Percentiles rank a stretch among this genome's conserved stretches.
Conservation (phyloP, 1,140 invertebrate species). For the Brachionus sp. region DNA sequence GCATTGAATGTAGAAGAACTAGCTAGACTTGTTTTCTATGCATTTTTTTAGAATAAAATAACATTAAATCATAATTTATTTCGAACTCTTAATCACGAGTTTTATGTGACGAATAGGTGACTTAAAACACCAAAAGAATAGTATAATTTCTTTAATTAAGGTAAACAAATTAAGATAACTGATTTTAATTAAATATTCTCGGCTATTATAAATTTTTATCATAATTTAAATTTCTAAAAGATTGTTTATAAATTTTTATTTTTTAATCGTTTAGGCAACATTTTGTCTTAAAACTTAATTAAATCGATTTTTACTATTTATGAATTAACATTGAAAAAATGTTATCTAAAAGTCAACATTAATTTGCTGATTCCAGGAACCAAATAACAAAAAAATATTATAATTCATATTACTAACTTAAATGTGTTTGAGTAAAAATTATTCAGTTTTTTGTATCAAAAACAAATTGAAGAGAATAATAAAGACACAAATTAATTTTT, state of each 20-base stretch:
- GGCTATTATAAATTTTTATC: not conserved
- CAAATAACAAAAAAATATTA: no score
- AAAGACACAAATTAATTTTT: no score
- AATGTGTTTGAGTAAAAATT: no score
- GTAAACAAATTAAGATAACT: not conserved
- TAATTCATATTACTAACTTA: no score
- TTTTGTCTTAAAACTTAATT: no score
- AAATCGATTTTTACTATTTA: no score
- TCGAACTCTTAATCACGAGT: not conserved
- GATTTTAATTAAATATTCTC: not conserved
- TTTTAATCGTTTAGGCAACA: not conserved
- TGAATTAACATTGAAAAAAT: no score
- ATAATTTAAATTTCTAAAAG: not conserved
- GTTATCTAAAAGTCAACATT: no score
- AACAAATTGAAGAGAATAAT: no score
- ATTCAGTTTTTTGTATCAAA: no score
- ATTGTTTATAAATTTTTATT: not conserved
- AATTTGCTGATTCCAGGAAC: no score
- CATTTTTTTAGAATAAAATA: not conserved
- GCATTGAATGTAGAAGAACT: not conserved
- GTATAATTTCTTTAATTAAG: not conserved
- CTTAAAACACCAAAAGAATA: not conserved
- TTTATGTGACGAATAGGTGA: not conserved
- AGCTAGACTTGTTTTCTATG: not conserved
- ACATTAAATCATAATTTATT: conserved; percentile 6